Conservation (phyloP, 2,113 vertebrate species). For the Eidolon helvum region DNA sequence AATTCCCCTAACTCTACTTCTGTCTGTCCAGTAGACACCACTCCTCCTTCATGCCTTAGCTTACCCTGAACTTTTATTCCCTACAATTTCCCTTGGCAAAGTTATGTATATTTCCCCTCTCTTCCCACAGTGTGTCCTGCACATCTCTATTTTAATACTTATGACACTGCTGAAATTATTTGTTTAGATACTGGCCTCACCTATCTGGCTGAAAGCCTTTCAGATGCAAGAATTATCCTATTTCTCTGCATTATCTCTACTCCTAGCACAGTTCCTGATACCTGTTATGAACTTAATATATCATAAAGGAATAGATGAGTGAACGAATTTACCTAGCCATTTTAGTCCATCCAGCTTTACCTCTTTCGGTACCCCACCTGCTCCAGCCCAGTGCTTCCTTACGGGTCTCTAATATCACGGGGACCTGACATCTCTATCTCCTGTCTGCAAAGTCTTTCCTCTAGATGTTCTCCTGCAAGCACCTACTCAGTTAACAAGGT, state of each 20-base stretch:
- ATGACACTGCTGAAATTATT: background rate
- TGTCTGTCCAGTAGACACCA: background rate
- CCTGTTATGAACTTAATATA: background rate
- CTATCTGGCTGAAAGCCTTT: background rate
- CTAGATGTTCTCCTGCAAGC: background rate
- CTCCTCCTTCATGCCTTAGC: background rate
- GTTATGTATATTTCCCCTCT: background rate
- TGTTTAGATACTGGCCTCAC: background rate
- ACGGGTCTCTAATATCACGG: background rate
- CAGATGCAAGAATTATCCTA: background rate
- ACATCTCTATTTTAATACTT: background rate
- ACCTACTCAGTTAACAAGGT: background rate
- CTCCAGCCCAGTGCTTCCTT: background rate
- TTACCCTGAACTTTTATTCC: background rate
- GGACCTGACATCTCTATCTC: background rate
- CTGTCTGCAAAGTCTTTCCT: background rate
- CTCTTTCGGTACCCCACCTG: background rate
- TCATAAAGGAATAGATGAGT: background rate
- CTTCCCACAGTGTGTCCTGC: background rate
- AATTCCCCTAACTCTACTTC: background rate
- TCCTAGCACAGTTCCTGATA: background rate
- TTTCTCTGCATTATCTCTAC: background rate
- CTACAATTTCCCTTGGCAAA: background rate
- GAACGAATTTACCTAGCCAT: background rate
- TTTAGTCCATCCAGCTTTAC: background rate